phyloP scores from a whole-genome alignment of 2,888 invertebrate genomes.

The Dasysyrphus tricinctus region DNA sequence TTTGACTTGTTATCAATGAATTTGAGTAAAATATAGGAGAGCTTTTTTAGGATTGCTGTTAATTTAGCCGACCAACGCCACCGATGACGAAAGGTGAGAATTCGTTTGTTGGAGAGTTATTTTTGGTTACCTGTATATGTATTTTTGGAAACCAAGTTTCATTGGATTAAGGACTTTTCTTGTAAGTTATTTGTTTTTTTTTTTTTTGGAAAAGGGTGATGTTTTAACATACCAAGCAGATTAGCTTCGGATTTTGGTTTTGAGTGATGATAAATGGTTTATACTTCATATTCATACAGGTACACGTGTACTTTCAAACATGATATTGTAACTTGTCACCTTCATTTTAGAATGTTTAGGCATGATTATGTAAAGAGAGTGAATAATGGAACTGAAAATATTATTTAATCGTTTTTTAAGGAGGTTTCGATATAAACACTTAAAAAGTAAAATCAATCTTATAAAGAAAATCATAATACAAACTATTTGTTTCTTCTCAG shows the following conservation, averaged over 20 bases:
- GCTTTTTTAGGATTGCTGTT: conserved; percentile 36
- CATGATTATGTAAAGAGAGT: background rate
- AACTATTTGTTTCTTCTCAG: too few species aligned
- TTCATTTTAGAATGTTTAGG: background rate
- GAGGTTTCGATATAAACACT: too few species aligned
- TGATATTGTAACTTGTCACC: background rate
- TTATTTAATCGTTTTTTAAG: too few species aligned
- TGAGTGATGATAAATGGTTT: background rate
- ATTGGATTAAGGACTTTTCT: background rate
- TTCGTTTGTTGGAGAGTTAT: conserved; percentile 8
- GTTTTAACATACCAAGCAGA: background rate
- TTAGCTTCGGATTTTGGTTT: conserved; percentile 1
- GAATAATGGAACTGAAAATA: background rate
- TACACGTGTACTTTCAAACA: background rate
- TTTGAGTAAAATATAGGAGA: conserved; percentile 56
- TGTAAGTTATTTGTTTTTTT: background rate
- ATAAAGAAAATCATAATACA: too few species aligned
- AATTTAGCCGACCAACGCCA: background rate
- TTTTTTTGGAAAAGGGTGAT: background rate
- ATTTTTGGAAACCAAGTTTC: conserved; percentile 21
- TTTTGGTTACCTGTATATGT: conserved; percentile 21
- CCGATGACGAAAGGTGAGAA: background rate
- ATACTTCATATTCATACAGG: background rate
- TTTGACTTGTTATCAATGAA: conserved; percentile 74
- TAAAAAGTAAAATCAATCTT: too few species aligned